Percentiles rank a stretch among this genome's conserved stretches.
These are phyloP conservation scores for Patella caerulea DNA, from an alignment of 2,888 invertebrate genomes.

Conservation along the genomic window DNA sequence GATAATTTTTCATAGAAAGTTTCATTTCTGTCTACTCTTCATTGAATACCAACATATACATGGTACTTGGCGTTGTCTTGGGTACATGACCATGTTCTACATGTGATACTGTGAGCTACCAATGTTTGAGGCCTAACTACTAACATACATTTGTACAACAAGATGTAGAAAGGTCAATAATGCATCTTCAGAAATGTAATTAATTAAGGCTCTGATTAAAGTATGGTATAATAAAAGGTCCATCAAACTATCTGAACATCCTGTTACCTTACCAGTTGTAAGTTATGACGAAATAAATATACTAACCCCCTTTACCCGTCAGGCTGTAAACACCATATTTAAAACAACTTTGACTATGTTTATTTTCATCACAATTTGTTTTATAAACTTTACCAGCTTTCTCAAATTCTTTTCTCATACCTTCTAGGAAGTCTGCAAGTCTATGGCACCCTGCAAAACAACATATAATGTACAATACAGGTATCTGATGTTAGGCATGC, in stretches of 20 bases:
- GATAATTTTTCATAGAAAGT: too few species aligned
- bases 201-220: slow-evolving; percentile 19
- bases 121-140: too few species aligned
- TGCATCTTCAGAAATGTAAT: background rate
- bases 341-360: slow-evolving; percentile 88
- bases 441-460: slow-evolving; percentile 85
- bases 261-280: background rate
- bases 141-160: too few species aligned
- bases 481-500: too few species aligned
- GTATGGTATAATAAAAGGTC: background rate
- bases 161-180: background rate
- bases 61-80: too few species aligned
- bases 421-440: slow-evolving; percentile 91
- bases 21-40: too few species aligned
- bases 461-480: background rate
- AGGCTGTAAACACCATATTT: slow-evolving; percentile 82
- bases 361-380: slow-evolving; percentile 88
- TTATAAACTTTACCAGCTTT: slow-evolving; percentile 87
- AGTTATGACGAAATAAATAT: slow-evolving; percentile 9
- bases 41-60: too few species aligned
- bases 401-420: slow-evolving; percentile 85
- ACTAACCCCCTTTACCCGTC: slow-evolving; percentile 73
- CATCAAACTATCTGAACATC: background rate
- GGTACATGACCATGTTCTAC: too few species aligned
- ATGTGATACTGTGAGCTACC: too few species aligned